Conservation (phyloP, 2,797 vertebrate species). For the Phalanger gymnotis region DNA sequence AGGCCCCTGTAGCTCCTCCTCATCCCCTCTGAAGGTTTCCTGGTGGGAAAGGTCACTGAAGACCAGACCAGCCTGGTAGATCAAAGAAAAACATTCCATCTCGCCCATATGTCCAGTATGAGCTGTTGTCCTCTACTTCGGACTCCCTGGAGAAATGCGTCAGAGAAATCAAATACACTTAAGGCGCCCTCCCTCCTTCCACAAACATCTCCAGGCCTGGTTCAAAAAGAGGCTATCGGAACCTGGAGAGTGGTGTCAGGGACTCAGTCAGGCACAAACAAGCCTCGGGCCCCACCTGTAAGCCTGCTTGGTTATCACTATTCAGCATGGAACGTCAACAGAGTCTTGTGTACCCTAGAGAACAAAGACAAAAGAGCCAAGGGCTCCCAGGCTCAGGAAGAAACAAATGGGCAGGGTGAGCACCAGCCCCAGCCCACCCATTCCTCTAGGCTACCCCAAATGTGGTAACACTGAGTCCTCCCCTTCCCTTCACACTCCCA, state of each 20-base stretch:
- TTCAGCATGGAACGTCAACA: background rate
- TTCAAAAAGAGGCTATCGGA: background rate
- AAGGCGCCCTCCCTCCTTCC: background rate
- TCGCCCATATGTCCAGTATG: background rate
- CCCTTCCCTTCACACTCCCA: background rate
- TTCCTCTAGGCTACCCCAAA: background rate
- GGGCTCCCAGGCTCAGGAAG: background rate
- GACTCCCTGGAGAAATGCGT: background rate
- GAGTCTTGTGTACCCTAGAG: background rate
- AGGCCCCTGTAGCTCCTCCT: too few species aligned
- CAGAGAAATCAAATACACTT: background rate
- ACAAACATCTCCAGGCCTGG: background rate
- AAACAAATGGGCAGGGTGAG: background rate
- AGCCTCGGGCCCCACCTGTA: background rate
- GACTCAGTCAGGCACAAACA: background rate
- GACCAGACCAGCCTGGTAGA: rapidly evolving
- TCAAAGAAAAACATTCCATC: background rate
- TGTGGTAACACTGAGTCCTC: background rate
- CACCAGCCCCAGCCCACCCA: background rate
- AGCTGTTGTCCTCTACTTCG: background rate
- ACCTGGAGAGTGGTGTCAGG: background rate
- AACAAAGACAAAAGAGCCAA: background rate
- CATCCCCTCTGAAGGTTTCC: background rate
- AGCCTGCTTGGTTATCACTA: background rate
- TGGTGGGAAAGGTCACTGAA: rapidly evolving